phyloP scores from a whole-genome alignment of 2,888 invertebrate genomes.

The Pemphredon lugubris region DNA sequence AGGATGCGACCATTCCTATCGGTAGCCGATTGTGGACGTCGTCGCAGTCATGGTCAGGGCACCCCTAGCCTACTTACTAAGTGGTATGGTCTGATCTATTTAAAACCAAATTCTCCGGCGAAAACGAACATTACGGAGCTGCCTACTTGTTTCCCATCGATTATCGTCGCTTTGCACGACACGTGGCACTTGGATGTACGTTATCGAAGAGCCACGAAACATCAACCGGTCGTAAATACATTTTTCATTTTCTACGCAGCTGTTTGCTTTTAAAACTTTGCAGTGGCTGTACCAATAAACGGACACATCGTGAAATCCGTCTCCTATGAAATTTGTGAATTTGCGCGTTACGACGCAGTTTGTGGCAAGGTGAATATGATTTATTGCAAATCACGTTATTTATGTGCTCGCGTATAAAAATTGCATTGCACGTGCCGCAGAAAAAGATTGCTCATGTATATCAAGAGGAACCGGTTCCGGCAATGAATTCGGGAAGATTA shows the following conservation, averaged over 20 bases:
- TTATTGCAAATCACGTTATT: too few species aligned
- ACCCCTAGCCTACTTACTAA: constrained; percentile 55
- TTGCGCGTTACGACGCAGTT: not conserved
- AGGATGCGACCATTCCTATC: constrained; percentile 51
- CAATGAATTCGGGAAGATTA: too few species aligned
- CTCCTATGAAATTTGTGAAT: constrained; percentile 1
- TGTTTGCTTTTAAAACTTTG: constrained; percentile 23
- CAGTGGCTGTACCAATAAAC: constrained; percentile 28
- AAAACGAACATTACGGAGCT: constrained; percentile 27
- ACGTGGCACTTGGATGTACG: not conserved
- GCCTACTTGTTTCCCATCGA: constrained; percentile 17
- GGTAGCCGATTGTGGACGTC: constrained; percentile 31
- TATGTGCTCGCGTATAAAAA: too few species aligned
- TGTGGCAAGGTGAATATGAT: too few species aligned
- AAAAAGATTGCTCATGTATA: too few species aligned
- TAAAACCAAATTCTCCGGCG: constrained; percentile 37
- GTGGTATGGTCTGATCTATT: constrained; percentile 60
- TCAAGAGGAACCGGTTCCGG: too few species aligned
- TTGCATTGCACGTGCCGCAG: too few species aligned
- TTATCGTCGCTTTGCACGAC: not conserved
- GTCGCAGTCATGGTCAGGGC: constrained; percentile 65
- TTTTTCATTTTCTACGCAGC: not conserved
- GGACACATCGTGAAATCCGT: not conserved
- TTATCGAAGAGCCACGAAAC: not conserved
- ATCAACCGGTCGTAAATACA: constrained; percentile 32